phyloP scores from a whole-genome alignment of 2,888 invertebrate genomes.

The Fabriciana adippe region DNA sequence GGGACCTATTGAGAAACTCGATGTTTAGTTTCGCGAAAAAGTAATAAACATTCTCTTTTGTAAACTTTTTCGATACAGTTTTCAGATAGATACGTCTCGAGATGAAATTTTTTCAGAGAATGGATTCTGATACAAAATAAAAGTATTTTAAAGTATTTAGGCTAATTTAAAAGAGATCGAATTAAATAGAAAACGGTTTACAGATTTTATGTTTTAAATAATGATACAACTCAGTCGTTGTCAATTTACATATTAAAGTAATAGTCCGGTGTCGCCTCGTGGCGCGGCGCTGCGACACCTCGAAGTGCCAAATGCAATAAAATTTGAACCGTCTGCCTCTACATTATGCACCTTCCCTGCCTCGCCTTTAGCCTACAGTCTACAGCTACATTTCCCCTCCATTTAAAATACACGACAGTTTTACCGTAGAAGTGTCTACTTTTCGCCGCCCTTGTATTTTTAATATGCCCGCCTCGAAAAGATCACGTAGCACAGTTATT shows the following conservation, averaged over 20 bases:
- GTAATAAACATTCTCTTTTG: constrained; percentile 19
- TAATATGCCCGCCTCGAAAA: constrained; percentile 21
- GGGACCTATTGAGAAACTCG: constrained; percentile 14
- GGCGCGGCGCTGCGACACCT: not conserved
- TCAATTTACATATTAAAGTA: not conserved
- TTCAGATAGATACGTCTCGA: not conserved
- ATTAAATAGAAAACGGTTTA: too few species aligned
- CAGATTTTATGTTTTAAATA: too few species aligned
- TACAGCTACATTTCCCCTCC: constrained; percentile 29
- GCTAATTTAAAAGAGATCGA: too few species aligned
- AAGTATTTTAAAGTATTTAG: too few species aligned
- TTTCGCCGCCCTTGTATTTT: constrained; percentile 22
- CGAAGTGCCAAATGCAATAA: constrained; percentile 5
- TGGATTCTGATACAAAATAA: not conserved
- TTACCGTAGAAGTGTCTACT: constrained; percentile 19
- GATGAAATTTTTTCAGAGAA: not conserved
- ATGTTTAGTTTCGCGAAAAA: constrained; percentile 24
- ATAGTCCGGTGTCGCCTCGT: not conserved
- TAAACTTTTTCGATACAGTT: constrained; percentile 13
- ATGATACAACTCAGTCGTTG: too few species aligned
- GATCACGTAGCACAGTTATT: constrained; percentile 18
- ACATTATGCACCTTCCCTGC: constrained; percentile 2
- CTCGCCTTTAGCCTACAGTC: constrained; percentile 22
- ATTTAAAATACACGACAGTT: constrained; percentile 28
- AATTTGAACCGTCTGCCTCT: constrained; percentile 7